phyloP scores from a whole-genome alignment of 2,113 vertebrate genomes.

The Glaucidium brasilianum region DNA sequence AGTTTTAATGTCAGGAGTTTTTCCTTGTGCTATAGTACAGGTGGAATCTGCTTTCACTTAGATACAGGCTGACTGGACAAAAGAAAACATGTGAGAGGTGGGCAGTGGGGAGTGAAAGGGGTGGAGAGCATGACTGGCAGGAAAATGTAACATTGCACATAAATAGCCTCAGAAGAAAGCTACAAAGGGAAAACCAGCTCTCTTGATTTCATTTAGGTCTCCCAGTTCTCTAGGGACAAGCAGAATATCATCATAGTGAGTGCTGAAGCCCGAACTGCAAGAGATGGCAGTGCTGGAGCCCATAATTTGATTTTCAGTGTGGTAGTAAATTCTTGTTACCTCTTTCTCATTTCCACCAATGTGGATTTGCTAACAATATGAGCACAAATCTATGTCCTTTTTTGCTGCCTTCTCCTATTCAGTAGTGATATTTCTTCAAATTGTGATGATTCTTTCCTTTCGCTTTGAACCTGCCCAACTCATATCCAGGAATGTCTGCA shows the following conservation, averaged over 20 bases:
- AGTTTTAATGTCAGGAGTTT: not conserved
- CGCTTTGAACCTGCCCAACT: not conserved
- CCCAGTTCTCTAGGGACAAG: not conserved
- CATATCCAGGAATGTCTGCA: not conserved
- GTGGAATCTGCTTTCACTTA: not conserved
- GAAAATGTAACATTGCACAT: not conserved
- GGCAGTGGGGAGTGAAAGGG: fast-evolving
- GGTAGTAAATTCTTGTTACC: not conserved
- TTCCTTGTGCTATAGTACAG: not conserved
- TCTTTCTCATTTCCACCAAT: not conserved
- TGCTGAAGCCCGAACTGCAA: not conserved
- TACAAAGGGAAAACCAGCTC: not conserved
- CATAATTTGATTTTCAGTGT: not conserved
- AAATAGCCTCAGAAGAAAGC: not conserved
- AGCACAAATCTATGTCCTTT: not conserved
- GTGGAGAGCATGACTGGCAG: not conserved
- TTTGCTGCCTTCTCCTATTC: not conserved
- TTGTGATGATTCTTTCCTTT: not conserved
- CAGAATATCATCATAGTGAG: not conserved
- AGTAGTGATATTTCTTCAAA: not conserved
- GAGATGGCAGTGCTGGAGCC: not conserved
- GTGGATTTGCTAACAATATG: not conserved
- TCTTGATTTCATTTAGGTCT: not conserved
- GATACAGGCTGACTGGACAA: not conserved
- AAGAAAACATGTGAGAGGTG: not conserved